A percentile compares a stretch with the other conserved stretches of the same genome.
These are phyloP conservation scores for Meiosimyza platycephala DNA, from an alignment of 2,888 invertebrate species.

Conservation along the genomic window DNA sequence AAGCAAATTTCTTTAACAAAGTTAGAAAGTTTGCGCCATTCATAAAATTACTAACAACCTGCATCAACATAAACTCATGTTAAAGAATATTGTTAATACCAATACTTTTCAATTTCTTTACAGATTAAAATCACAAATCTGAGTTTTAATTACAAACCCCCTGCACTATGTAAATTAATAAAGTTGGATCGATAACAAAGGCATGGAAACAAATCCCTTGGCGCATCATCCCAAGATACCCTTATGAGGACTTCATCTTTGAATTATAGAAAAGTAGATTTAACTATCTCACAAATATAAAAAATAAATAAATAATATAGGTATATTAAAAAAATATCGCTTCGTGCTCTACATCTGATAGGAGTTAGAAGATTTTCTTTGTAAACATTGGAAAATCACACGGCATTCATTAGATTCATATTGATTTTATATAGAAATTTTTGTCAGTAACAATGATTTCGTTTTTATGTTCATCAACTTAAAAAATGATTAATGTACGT, in stretches of 20 bases:
- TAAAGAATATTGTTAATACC: neutral
- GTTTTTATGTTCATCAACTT: too few relatives aligned
- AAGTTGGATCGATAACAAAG: conserved; percentile 6
- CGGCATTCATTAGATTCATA: too few relatives aligned
- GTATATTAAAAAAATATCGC: neutral
- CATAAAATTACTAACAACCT: too few relatives aligned
- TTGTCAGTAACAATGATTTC: too few relatives aligned
- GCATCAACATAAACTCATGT: neutral
- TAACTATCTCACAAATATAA: conserved; percentile 28
- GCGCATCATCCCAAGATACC: conserved; percentile 9
- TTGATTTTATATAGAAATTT: too few relatives aligned
- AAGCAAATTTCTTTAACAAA: too few relatives aligned
- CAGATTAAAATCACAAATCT: conserved; percentile 7
- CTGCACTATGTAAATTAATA: conserved; percentile 30
- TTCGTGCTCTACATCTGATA: too few relatives aligned
- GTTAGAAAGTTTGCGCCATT: too few relatives aligned
- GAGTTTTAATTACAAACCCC: conserved; percentile 18
- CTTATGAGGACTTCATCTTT: conserved; percentile 7
- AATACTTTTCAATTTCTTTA: neutral
- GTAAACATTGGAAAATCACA: too few relatives aligned
- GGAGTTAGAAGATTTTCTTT: too few relatives aligned
- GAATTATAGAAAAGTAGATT: conserved; percentile 25
- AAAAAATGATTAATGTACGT: conserved; percentile 19
- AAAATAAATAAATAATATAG: conserved; percentile 18
- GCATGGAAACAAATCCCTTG: neutral